These are phyloP conservation scores for Rhamphomyia laevipes DNA, from an alignment of 2,888 invertebrate genomes.

Conservation along the genomic window DNA sequence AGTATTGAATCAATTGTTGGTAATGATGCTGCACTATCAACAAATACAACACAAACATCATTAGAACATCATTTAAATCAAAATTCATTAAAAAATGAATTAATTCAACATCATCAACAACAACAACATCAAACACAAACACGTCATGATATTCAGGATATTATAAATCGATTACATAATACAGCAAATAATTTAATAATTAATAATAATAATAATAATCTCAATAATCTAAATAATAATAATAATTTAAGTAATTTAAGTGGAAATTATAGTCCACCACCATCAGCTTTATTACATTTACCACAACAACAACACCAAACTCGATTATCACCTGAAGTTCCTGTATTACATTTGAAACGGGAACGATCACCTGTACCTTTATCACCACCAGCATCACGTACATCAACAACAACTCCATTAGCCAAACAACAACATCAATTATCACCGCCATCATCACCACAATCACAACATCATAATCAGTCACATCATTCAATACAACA, in stretches of 20 bases:
- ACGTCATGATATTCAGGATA: slow-evolving; percentile 30
- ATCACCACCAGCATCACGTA: not conserved
- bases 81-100: slow-evolving; percentile 9
- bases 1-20: slow-evolving; percentile 92
- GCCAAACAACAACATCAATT: slow-evolving; percentile 1
- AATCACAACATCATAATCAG: slow-evolving; percentile 25
- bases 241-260: slow-evolving; percentile 7
- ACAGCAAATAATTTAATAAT: slow-evolving; percentile 24
- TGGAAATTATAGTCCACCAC: slow-evolving; percentile 26
- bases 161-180: slow-evolving; percentile 31
- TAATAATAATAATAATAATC: slow-evolving; percentile 13
- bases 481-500: not conserved
- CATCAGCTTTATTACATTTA: slow-evolving; percentile 7
- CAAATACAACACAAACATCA: slow-evolving; percentile 12
- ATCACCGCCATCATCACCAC: slow-evolving; percentile 18
- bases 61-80: not conserved
- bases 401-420: slow-evolving; percentile 4
- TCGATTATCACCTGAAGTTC: slow-evolving; percentile 21
- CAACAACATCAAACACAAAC: slow-evolving; percentile 15
- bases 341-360: slow-evolving; percentile 18
- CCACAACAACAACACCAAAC: slow-evolving; percentile 14
- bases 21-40: slow-evolving; percentile 36
- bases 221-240: slow-evolving; percentile 8
- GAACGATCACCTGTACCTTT: slow-evolving; percentile 30
- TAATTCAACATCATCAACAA: slow-evolving; percentile 21